Evolutionary conservation across 1,140 invertebrate species (phyloP).

Genomic region (Trypoxylus dichotomus): DNA sequence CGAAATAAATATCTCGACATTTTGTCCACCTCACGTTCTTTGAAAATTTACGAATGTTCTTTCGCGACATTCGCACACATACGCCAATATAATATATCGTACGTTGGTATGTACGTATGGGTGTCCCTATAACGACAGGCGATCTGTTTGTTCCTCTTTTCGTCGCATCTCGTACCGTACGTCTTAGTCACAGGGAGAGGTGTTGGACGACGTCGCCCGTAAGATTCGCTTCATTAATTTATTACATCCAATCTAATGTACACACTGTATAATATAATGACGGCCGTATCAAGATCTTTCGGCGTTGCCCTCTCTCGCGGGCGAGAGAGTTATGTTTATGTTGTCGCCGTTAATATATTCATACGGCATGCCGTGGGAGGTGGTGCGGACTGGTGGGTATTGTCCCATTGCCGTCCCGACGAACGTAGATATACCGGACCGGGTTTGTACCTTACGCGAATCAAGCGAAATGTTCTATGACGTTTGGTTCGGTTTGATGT

Average conservation of each 20-base stretch:
- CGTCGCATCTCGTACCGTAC: neutral
- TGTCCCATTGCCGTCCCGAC: slow-evolving; percentile 23
- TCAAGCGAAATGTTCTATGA: too few species aligned
- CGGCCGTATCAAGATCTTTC: slow-evolving; percentile 22
- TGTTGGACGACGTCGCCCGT: too few species aligned
- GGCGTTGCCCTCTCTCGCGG: neutral
- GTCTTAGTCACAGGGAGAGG: neutral
- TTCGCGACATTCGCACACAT: too few species aligned
- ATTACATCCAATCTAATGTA: slow-evolving; percentile 29
- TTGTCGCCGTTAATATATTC: slow-evolving; percentile 24
- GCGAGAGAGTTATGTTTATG: slow-evolving; percentile 26
- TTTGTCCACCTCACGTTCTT: too few species aligned
- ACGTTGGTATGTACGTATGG: too few species aligned
- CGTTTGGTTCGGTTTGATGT: too few species aligned
- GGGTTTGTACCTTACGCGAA: slow-evolving; percentile 13
- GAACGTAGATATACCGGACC: too few species aligned
- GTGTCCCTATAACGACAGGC: too few species aligned
- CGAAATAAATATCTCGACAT: too few species aligned
- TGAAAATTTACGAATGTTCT: too few species aligned
- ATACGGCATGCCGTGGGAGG: slow-evolving; percentile 26
- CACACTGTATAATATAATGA: slow-evolving; percentile 31
- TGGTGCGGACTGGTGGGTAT: slow-evolving; percentile 25
- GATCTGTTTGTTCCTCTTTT: neutral
- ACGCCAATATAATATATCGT: too few species aligned
- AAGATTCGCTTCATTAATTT: slow-evolving; percentile 10